phyloP scores from a whole-genome alignment of 2,113 vertebrate species.

The Casuarius casuarius region DNA sequence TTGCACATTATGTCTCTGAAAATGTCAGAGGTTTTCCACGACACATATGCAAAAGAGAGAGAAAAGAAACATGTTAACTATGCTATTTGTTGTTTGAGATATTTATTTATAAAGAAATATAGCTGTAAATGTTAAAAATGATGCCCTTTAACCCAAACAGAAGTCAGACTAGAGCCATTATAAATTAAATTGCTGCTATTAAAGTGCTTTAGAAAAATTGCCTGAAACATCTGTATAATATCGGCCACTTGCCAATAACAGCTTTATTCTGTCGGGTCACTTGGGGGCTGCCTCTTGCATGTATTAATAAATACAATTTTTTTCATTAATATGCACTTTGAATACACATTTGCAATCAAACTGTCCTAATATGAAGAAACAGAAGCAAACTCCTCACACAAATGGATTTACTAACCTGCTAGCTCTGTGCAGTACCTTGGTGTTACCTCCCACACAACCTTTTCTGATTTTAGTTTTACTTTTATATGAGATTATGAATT shows the following conservation, averaged over 20 bases:
- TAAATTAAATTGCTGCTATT: conserved; percentile 83
- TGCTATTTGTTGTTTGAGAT: conserved; percentile 81
- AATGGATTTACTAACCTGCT: conserved; percentile 72
- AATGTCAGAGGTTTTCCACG: conserved; percentile 75
- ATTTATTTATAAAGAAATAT: conserved; percentile 83
- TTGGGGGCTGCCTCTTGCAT: conserved; percentile 83
- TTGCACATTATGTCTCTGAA: conserved; percentile 81
- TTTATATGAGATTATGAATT: conserved; percentile 80
- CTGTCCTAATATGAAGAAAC: conserved; percentile 67
- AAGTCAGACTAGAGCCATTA: conserved; percentile 81
- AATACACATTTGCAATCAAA: conserved; percentile 75
- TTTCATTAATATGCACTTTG: conserved; percentile 80
- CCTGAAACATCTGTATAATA: conserved; percentile 82
- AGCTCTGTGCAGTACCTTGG: conserved; percentile 78
- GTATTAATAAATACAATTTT: conserved; percentile 73
- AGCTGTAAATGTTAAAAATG: conserved; percentile 79
- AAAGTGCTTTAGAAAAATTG: conserved; percentile 85
- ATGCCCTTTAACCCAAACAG: conserved; percentile 76
- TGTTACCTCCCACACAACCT: conserved; percentile 72
- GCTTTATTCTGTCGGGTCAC: conserved; percentile 84
- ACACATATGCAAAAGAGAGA: conserved; percentile 83
- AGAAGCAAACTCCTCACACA: conserved; percentile 75
- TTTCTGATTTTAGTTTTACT: conserved; percentile 76
- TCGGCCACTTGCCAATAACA: conserved; percentile 81
- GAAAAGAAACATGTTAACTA: conserved; percentile 69